These are phyloP conservation scores for Urechis unicinctus DNA, from an alignment of 2,888 invertebrate genomes.

Conservation along the genomic window DNA sequence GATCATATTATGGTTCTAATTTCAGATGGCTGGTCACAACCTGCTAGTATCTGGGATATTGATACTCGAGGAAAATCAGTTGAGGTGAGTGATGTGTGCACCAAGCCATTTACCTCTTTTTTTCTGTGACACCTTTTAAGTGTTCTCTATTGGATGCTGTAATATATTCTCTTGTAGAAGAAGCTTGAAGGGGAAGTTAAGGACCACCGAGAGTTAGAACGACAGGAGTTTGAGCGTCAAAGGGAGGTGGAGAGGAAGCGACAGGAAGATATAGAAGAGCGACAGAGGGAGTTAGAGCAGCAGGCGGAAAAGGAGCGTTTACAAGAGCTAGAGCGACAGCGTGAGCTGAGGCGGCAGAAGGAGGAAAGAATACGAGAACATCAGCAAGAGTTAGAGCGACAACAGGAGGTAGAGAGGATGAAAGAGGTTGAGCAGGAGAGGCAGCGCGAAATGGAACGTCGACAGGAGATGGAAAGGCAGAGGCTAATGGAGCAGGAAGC, in stretches of 20 bases:
- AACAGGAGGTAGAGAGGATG: not conserved
- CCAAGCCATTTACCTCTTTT: not conserved
- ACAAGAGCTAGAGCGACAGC: not conserved
- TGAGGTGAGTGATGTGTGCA: not conserved
- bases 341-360: not conserved
- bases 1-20: too few relatives aligned
- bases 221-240: not conserved
- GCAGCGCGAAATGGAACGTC: not conserved
- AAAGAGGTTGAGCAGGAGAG: too few relatives aligned
- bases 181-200: too few relatives aligned
- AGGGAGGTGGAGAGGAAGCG: not conserved
- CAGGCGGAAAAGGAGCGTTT: not conserved
- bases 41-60: not conserved
- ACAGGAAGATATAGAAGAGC: not conserved
- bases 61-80: conserved; percentile 40
- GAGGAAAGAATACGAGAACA: conserved; percentile 4
- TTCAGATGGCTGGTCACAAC: not conserved
- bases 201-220: not conserved
- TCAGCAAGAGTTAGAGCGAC: not conserved
- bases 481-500: not conserved
- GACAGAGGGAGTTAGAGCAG: not conserved
- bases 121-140: not conserved
- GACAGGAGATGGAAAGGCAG: not conserved
- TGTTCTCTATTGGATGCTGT: too few relatives aligned
- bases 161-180: not conserved